A percentile compares a stretch with the other conserved stretches of the same genome.
These are phyloP conservation scores for Rhagium mordax DNA, from an alignment of 2,888 invertebrate species.

Conservation along the genomic window DNA sequence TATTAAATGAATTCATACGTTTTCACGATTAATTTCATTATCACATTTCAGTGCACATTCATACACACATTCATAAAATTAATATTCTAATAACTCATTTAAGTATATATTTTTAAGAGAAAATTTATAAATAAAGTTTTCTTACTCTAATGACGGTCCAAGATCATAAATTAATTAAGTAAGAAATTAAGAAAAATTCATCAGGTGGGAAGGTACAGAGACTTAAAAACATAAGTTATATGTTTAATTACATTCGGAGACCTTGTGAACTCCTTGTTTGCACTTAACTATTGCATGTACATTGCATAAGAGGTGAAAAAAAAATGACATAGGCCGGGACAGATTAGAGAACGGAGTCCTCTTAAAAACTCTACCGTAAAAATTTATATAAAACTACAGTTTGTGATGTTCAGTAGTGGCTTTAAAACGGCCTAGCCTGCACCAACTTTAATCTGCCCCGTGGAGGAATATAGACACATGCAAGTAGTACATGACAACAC, in stretches of 20 bases:
- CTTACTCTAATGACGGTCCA: slow-evolving; percentile 64
- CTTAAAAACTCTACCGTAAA: slow-evolving; percentile 56
- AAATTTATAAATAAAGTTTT: slow-evolving; percentile 66
- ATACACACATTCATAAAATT: slow-evolving; percentile 57
- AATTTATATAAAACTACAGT: slow-evolving; percentile 61
- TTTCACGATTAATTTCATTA: slow-evolving; percentile 57
- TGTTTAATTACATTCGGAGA: slow-evolving; percentile 47
- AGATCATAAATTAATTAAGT: slow-evolving; percentile 60
- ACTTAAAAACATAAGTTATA: slow-evolving; percentile 54
- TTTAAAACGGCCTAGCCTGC: slow-evolving; percentile 43
- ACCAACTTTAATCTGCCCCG: slow-evolving; percentile 61
- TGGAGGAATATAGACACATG: slow-evolving; percentile 66
- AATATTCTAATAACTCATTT: slow-evolving; percentile 60
- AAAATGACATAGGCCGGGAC: slow-evolving; percentile 60
- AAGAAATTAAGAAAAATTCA: slow-evolving; percentile 52
- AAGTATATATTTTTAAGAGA: slow-evolving; percentile 66
- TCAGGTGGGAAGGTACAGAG: slow-evolving; percentile 60
- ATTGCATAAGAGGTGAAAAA: slow-evolving; percentile 55
- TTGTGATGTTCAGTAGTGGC: slow-evolving; percentile 55
- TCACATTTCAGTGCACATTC: slow-evolving; percentile 60
- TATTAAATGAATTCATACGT: slow-evolving; percentile 58
- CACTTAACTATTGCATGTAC: slow-evolving; percentile 63
- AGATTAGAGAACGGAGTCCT: slow-evolving; percentile 57
- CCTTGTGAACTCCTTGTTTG: slow-evolving; percentile 49
- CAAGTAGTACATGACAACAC: slow-evolving; percentile 53